These are phyloP conservation scores for Pangasius mekongensis DNA, from an alignment of 2,797 vertebrate species.

Conservation along the genomic window DNA sequence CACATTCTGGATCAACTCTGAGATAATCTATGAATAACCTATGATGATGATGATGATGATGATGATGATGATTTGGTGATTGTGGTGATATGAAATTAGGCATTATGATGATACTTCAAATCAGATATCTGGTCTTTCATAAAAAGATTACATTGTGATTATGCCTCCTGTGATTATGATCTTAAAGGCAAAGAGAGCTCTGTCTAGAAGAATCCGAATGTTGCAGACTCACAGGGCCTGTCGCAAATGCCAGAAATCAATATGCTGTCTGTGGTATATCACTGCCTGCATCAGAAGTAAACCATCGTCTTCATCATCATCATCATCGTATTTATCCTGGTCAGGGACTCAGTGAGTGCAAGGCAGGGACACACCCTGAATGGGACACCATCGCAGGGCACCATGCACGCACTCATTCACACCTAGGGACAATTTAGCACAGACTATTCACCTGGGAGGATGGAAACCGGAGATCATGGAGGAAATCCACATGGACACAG, in stretches of 20 bases:
- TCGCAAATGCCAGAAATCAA: not conserved
- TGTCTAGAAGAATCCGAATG: slow-evolving; percentile 9
- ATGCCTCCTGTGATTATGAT: not conserved
- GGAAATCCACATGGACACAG: not conserved
- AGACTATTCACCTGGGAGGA: not conserved
- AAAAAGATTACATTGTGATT: not conserved
- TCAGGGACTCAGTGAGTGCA: not conserved
- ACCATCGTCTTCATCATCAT: not conserved
- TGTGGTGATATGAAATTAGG: not conserved
- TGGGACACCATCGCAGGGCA: not conserved
- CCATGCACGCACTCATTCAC: not conserved
- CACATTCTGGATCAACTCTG: not conserved
- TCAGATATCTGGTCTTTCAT: not conserved
- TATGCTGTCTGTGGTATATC: slow-evolving; percentile 16
- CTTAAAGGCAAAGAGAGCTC: not conserved
- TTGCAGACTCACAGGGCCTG: not conserved
- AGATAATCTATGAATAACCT: slow-evolving; percentile 1
- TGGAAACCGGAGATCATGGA: not conserved
- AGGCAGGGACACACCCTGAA: slow-evolving; percentile 27
- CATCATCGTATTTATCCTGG: not conserved
- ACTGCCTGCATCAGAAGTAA: not conserved
- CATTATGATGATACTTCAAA: not conserved
- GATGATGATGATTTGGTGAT: not conserved
- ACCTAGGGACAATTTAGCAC: not conserved
- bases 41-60: not conserved